Evolutionary conservation across 2,888 invertebrate species (phyloP), one percentile per base, ranked within the genome.

Genomic region (Ophonus ardosiacus): DNA sequence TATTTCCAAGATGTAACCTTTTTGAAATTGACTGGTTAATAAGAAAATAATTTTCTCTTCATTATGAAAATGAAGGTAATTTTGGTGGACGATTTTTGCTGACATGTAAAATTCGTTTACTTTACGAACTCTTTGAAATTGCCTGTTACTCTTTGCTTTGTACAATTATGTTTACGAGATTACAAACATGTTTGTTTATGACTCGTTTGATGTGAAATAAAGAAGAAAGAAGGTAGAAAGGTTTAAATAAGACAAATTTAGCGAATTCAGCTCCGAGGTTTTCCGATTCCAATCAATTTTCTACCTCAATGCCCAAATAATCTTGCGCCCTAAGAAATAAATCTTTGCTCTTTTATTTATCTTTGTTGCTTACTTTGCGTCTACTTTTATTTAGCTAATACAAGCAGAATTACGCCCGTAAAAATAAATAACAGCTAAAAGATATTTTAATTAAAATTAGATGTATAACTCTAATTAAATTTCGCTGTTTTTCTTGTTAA

Each of bases 381-480:
- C 38, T 68, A 68, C 68, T 63, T 63, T 63, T 63, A 63, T 63
- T 63, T 63, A 63, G 63, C 63, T 63, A 68, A 68, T 68, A 68
- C 31, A 63, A 63, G 21, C 68, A 31, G 68, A 17, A 17, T 68
- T 68, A 15, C 68, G 68, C 38, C 31, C 68, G 68, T 68, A 68
- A 38, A 51, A 68, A 68, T 38, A 68, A 38, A 68, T 38, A 68
- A 68, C n/a, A 10, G 24, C 31, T 68, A n/a, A 68, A 68, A n/a
- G 38, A 68, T 38, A 68, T 38, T 68, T 68, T 68, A 68, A 68
- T 68, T 68, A 68, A 68, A 68, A 38, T 31, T 15, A 31, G 68
- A 68, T 59, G 15, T 51, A 38, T 68, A 31, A 15, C 38, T 15
- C 7, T 68, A 68, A 68, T 68, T 38, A 68, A 31, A 59, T 7